These are phyloP conservation scores for Lomographa bimaculata DNA, from an alignment of 2,888 invertebrate species.

Conservation along the genomic window DNA sequence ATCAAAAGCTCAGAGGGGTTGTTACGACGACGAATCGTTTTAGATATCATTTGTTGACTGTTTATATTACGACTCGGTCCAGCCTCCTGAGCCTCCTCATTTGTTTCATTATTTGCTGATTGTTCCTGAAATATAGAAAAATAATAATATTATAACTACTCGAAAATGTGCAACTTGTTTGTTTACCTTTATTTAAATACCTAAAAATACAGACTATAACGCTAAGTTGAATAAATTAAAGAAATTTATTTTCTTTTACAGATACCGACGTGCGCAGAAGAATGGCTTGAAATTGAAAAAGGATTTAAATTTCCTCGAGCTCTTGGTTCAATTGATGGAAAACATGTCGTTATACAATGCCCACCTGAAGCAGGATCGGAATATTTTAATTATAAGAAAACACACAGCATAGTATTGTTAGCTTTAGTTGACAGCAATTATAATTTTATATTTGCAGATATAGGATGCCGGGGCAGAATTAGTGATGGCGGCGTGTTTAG, in stretches of 20 bases:
- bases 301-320: constrained; percentile 28
- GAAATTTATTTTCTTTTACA: constrained; percentile 6
- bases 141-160: too few relatives aligned
- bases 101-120: too few relatives aligned
- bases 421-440: constrained; percentile 42
- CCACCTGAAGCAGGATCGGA: constrained; percentile 23
- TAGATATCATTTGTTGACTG: too few relatives aligned
- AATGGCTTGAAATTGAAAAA: constrained; percentile 21
- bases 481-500: constrained; percentile 22
- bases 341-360: constrained; percentile 36
- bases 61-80: too few relatives aligned
- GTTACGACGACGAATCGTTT: too few relatives aligned
- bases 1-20: too few relatives aligned
- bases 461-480: constrained; percentile 38
- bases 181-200: too few relatives aligned
- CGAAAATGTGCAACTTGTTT: too few relatives aligned
- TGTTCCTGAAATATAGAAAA: too few relatives aligned
- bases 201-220: too few relatives aligned
- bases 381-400: constrained; percentile 40
- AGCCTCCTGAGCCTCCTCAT: too few relatives aligned
- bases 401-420: constrained; percentile 31
- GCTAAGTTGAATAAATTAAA: too few relatives aligned
- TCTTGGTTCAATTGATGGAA: constrained; percentile 39
- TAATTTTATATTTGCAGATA: constrained; percentile 38
- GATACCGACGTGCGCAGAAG: constrained; percentile 4